Evolutionary conservation across 2,888 invertebrate genomes (phyloP), one percentile per base, ranked within the genome.

Genomic region (Syritta pipiens): DNA sequence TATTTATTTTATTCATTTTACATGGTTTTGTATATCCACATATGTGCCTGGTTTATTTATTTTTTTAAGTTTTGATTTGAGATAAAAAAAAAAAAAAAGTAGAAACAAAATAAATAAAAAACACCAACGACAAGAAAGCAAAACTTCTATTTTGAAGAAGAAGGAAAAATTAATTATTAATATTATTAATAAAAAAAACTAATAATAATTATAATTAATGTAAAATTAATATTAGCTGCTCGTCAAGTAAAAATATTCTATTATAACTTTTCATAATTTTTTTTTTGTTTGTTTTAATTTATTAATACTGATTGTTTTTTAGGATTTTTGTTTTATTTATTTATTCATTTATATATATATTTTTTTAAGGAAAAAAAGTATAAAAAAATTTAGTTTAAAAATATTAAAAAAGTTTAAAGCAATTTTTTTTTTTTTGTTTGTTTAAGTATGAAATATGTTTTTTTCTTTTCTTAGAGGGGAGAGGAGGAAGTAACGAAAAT

Each of bases 231-330:
- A 63, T 51, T 40, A 63, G 51, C 57, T 63, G 68, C 67, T 68
- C 65, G 75, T 68, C 68, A 82, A 82, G 81, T 81, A 82, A 76
- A 81, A 76, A 76, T 81, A 69, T 81, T 77, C 77, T 77, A 77
- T 77, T 75, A 48, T 75, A 76, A 76, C 71, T 76, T 77, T 77
- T 77, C 65, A 72, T 77, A 24, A 44, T 32, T 49, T 60, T 60
- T 63, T 44, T 51, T 71, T 53, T 53, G 55, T 62, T 35, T 53
- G 19, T 60, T 62, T 63, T 37, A 57, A 65, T 32, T 32, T 32
- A 10, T 10, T 32, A 10, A 32, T 32, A 10, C 32, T 32, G 32
- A n/a, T n/a, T 32, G 12, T 53, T 62, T 55, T 48, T 74, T 76
- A n/a, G 63, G 22, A 46, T 62, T 67, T 46, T 12, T 59, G 22